These are phyloP conservation scores for Paramormyrops hopkinsi DNA, from an alignment of 2,797 vertebrate genomes.

Conservation along the genomic window DNA sequence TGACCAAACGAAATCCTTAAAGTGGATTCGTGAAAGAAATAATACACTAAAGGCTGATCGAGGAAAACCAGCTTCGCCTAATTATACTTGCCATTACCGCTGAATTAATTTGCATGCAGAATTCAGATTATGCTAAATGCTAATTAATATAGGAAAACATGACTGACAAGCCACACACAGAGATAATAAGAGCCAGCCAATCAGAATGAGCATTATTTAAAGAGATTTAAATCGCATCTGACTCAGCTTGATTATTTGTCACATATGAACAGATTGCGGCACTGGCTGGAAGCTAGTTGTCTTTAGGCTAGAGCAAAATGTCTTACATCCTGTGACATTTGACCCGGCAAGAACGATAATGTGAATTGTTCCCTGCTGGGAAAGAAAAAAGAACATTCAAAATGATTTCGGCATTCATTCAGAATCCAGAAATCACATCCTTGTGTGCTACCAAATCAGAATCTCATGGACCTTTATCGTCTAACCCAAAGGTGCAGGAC, in stretches of 20 bases:
- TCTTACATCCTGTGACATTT: neutral
- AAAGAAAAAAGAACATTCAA: neutral
- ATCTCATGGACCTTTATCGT: neutral
- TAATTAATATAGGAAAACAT: neutral
- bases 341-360: neutral
- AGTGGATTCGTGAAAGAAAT: neutral
- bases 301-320: neutral
- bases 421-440: neutral
- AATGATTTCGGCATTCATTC: neutral
- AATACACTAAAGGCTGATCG: neutral
- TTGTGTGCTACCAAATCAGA: neutral
- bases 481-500: neutral
- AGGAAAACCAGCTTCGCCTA: neutral
- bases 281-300: neutral
- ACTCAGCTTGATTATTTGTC: neutral
- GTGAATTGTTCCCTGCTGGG: neutral
- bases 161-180: neutral
- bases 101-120: neutral
- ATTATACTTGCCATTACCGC: neutral
- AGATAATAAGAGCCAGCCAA: neutral
- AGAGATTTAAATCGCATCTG: neutral
- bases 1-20: conserved; percentile 38
- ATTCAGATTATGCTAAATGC: neutral
- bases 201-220: neutral
- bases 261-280: neutral